These are phyloP conservation scores for Pipistrellus pygmaeus DNA, from an alignment of 2,797 vertebrate species.

Conservation along the genomic window DNA sequence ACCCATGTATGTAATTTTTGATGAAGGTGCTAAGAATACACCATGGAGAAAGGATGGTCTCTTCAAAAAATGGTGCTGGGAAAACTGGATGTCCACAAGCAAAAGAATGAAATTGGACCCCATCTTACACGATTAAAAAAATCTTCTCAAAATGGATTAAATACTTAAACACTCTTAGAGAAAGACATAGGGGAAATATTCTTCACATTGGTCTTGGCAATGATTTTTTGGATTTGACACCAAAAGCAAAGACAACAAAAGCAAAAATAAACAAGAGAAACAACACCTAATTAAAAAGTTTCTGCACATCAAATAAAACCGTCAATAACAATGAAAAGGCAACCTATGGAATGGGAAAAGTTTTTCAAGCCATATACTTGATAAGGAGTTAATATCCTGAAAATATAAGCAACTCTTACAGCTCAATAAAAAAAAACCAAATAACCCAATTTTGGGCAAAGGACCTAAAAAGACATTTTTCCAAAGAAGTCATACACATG, in stretches of 20 bases:
- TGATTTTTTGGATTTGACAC: background rate
- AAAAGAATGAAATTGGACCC: background rate
- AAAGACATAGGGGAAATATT: background rate
- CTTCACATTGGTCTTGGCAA: background rate
- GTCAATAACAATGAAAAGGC: background rate
- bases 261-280: background rate
- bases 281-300: background rate
- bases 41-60: background rate
- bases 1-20: background rate
- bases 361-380: background rate
- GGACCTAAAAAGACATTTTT: background rate
- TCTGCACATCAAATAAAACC: background rate
- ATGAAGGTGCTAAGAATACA: background rate
- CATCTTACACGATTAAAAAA: background rate
- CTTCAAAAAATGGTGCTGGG: background rate
- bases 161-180: background rate
- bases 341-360: background rate
- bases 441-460: background rate
- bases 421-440: background rate
- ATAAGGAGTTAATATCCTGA: background rate
- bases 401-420: background rate
- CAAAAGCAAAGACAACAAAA: background rate
- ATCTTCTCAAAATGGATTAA: background rate
- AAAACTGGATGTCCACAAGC: background rate
- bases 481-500: background rate